These are phyloP conservation scores for Megaustenia siamemsis DNA, from an alignment of 2,888 invertebrate genomes.

Conservation along the genomic window DNA sequence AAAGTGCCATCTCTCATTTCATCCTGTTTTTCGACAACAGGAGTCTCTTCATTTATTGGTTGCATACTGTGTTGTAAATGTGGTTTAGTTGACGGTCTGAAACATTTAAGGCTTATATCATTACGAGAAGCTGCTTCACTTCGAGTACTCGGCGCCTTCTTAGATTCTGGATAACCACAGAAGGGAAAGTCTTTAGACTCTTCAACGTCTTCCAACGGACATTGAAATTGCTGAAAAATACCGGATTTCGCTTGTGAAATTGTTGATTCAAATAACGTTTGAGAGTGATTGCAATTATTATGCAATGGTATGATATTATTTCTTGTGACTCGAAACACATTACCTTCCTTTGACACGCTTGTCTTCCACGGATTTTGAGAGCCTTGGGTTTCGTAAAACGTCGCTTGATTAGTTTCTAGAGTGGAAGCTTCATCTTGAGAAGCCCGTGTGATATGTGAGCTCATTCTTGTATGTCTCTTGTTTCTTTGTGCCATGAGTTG, in stretches of 20 bases:
- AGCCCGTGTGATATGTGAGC: neutral
- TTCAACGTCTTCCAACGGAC: neutral
- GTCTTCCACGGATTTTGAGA: neutral
- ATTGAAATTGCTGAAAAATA: neutral
- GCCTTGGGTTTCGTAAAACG: neutral
- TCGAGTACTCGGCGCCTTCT: neutral
- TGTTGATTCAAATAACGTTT: neutral
- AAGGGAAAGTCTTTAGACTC: neutral
- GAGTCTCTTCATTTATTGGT: neutral
- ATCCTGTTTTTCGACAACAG: too few species aligned
- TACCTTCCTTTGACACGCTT: neutral
- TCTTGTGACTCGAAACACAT: slow-evolving; percentile 17
- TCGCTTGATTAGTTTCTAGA: neutral
- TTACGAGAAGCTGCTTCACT: neutral
- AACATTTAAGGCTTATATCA: neutral
- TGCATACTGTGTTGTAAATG: neutral
- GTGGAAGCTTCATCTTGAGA: neutral
- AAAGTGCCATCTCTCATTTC: too few species aligned
- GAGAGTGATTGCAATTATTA: too few species aligned
- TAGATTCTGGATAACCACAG: neutral
- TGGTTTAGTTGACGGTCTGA: too few species aligned
- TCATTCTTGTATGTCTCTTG: neutral
- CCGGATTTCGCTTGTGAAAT: neutral
- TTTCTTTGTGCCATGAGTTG: neutral
- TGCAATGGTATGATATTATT: neutral